These are phyloP conservation scores for Caretta caretta DNA, from an alignment of 2,113 vertebrate species.

Conservation along the genomic window DNA sequence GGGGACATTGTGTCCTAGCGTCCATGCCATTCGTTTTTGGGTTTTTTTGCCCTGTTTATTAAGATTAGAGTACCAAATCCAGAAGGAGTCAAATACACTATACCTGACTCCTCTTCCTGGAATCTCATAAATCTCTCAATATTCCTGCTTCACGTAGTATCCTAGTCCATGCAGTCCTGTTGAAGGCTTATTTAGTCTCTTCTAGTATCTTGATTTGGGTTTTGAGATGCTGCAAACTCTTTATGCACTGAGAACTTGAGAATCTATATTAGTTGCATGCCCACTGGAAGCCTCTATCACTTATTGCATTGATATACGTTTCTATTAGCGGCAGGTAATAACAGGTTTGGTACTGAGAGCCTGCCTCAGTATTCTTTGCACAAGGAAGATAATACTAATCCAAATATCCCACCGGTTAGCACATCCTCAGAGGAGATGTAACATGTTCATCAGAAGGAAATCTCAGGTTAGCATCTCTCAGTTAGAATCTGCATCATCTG, in stretches of 20 bases:
- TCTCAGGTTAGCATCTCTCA: neutral
- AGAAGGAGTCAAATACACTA: neutral
- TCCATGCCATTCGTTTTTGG: neutral
- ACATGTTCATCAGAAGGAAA: neutral
- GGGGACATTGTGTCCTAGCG: neutral
- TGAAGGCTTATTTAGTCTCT: neutral
- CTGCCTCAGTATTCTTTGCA: neutral
- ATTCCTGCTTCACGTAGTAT: neutral
- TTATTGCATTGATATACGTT: neutral
- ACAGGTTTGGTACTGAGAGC: neutral
- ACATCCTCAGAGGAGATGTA: neutral
- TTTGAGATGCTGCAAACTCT: neutral
- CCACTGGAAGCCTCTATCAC: neutral
- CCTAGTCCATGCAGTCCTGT: neutral
- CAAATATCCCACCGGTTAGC: neutral
- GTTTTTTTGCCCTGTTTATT: neutral
- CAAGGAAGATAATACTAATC: neutral
- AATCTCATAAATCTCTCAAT: neutral
- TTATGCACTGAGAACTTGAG: neutral
- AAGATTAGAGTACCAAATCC: neutral
- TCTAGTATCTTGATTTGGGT: neutral
- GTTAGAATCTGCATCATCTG: neutral
- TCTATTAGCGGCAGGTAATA: neutral
- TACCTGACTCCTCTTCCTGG: neutral
- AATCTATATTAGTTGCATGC: neutral